Evolutionary conservation across 2,113 vertebrate species (phyloP).

Genomic region (Otis tarda): DNA sequence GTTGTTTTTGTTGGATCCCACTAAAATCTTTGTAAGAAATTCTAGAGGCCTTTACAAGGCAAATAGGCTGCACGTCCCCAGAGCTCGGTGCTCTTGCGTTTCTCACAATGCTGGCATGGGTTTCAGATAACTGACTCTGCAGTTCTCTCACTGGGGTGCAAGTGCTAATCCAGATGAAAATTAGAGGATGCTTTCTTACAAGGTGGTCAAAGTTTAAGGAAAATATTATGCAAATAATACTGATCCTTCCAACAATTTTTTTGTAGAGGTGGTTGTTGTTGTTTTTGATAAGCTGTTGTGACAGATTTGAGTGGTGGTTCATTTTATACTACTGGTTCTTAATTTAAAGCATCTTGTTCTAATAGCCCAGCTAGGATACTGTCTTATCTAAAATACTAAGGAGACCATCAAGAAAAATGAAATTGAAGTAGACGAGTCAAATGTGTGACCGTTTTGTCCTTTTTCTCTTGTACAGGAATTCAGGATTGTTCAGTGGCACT

Average conservation of each 20-base stretch:
- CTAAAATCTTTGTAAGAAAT: neutral
- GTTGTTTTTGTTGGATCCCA: neutral
- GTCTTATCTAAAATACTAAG: neutral
- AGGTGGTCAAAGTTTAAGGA: neutral
- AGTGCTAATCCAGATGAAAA: neutral
- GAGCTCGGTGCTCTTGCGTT: neutral
- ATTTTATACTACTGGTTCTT: neutral
- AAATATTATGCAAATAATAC: neutral
- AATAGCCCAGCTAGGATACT: neutral
- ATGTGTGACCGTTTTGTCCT: neutral
- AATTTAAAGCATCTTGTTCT: neutral
- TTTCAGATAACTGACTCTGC: neutral
- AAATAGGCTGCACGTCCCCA: neutral
- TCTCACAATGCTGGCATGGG: neutral
- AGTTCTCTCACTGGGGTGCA: neutral
- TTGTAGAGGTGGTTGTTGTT: too few relatives aligned
- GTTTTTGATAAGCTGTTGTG: neutral
- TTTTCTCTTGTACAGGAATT: neutral
- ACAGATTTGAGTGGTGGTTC: neutral
- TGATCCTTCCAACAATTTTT: neutral
- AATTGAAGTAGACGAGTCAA: neutral
- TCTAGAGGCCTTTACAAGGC: neutral
- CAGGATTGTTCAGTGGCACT: neutral
- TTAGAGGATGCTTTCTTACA: neutral
- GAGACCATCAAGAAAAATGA: neutral